Conservation (phyloP, 2,888 invertebrate genomes). For the Neria commutata region DNA sequence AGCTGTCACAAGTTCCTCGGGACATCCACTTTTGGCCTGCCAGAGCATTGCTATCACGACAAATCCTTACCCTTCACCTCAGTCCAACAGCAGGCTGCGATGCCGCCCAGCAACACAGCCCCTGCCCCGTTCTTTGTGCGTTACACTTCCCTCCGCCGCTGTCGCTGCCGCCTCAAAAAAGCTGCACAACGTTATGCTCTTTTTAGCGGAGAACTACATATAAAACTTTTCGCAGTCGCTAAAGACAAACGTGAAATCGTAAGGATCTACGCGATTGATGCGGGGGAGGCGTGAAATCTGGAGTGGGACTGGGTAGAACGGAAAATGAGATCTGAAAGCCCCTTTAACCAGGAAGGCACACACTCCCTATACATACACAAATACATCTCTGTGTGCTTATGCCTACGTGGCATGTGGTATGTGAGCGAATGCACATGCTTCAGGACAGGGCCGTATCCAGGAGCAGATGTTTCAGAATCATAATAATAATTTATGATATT, state of each 20-base stretch:
- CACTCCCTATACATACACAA: slow-evolving; percentile 24
- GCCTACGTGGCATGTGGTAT: no score
- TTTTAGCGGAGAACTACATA: slow-evolving; percentile 19
- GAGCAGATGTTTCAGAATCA: no score
- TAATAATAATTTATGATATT: no score
- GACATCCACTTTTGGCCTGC: slow-evolving; percentile 30
- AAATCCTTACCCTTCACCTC: not conserved
- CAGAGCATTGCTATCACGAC: slow-evolving; percentile 15
- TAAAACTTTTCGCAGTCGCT: slow-evolving; percentile 9
- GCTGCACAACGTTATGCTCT: slow-evolving; percentile 24
- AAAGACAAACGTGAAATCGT: not conserved
- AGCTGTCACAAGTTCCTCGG: slow-evolving; percentile 46
- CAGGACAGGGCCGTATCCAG: no score
- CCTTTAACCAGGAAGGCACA: slow-evolving; percentile 33
- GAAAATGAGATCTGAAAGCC: slow-evolving; percentile 53
- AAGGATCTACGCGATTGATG: no score
- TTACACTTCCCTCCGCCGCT: not conserved
- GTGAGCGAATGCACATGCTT: no score
- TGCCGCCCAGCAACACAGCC: slow-evolving; percentile 1
- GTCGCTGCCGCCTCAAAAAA: slow-evolving; percentile 3
- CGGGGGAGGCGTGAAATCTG: not conserved
- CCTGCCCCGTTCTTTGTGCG: not conserved
- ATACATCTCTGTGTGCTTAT: not conserved
- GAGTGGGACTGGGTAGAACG: no score
- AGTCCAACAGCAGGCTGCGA: slow-evolving; percentile 7